Evolutionary conservation across 1,140 invertebrate genomes (phyloP), one percentile per base, ranked within the genome.

Genomic region (Hycleus cichorii): DNA sequence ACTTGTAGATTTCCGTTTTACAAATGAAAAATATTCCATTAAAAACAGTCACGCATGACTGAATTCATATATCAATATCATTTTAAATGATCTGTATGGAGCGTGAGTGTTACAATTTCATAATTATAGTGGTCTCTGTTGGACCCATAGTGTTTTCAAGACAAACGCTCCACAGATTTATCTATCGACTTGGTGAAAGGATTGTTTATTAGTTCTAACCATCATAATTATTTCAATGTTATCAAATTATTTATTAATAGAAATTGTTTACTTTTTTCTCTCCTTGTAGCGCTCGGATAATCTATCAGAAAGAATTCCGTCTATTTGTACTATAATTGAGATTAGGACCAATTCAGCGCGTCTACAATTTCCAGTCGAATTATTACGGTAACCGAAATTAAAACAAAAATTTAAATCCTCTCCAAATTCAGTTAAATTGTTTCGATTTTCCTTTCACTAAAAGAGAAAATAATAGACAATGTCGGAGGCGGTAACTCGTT

Each of bases 61-160:
- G 49, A 39, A 43, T 52, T 43, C 27, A 25, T 52, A 43, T 52
- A 52, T 52, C 49, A 52, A 38, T 43, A 52, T 52, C 49, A 43
- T 52, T 52, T 52, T 26, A 52, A 52, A 52, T 52, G 39, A 52
- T 52, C 49, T 32, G 32, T 32, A 32, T 32, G 40, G 40, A 42
- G 39, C 49, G 49, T 52, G 49, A 52, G 49, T 52, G 49, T 52
- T 52, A 52, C 49, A 52, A 52, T 52, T 52, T 52, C 49, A 52
- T 52, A 52, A 52, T 52, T 52, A 52, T 26, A 52, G 49, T 43
- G 49, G 49, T 52, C 18, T 11, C 38, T 52, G 25, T 24, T 43
- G 49, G 39, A 25, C 49, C 42, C 49, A 26, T 43, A 52, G 27
- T 52, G 42, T 52, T 32, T 18, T 32, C 32, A 32, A 32, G 44